Evolutionary conservation across 2,113 vertebrate genomes (phyloP).

Genomic region (Columbina picui): DNA sequence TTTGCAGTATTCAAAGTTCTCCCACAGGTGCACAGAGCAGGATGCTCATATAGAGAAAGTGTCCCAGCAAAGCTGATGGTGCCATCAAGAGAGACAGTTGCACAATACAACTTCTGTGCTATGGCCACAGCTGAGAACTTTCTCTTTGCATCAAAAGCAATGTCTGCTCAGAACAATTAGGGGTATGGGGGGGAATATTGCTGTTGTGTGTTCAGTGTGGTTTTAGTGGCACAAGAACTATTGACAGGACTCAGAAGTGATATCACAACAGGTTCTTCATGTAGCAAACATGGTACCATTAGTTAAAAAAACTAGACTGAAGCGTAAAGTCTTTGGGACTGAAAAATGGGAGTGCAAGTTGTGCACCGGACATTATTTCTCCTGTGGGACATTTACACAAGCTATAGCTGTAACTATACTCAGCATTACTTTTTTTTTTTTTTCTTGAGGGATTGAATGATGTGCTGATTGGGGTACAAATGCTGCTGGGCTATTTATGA

Average conservation of each 20-base stretch:
- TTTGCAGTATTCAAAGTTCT: not conserved
- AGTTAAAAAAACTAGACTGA: not conserved
- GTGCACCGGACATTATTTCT: not conserved
- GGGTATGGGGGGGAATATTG: not conserved
- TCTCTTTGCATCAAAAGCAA: not conserved
- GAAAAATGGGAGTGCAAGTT: not conserved
- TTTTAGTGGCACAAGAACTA: not conserved
- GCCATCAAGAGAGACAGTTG: not conserved
- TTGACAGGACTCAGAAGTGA: not conserved
- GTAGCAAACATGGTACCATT: not conserved
- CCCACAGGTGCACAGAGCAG: not conserved
- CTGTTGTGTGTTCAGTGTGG: not conserved
- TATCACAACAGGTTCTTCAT: not conserved
- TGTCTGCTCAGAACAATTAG: not conserved
- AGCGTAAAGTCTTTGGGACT: not conserved
- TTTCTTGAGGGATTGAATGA: not conserved
- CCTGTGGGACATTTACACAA: not conserved
- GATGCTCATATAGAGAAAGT: fast-evolving
- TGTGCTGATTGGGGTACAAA: not conserved
- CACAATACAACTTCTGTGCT: not conserved
- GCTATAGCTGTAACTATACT: not conserved
- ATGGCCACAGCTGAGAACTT: not conserved
- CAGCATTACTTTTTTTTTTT: not conserved
- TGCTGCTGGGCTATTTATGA: not conserved
- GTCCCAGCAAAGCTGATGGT: not conserved